Evolutionary conservation across 2,888 invertebrate genomes (phyloP).

Genomic region (Scaeva pyrastri): DNA sequence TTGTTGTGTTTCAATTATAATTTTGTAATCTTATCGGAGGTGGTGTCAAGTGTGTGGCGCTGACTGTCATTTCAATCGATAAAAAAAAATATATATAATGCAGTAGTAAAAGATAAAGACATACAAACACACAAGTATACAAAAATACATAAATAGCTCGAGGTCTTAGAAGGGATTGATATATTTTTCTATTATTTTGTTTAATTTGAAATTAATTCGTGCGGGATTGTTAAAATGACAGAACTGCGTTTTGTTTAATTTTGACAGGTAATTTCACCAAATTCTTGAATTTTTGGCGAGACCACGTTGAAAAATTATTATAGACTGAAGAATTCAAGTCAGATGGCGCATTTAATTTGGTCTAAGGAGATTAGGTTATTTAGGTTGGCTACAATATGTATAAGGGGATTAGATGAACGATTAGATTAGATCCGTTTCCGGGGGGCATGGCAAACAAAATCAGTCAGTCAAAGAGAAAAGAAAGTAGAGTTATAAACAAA

Average conservation of each 20-base stretch:
- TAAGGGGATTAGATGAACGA: background rate
- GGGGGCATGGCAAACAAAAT: constrained; percentile 20
- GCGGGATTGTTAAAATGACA: background rate
- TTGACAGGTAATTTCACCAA: background rate
- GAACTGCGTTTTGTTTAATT: background rate
- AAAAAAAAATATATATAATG: constrained; percentile 25
- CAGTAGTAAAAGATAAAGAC: constrained; percentile 24
- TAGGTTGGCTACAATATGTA: too few species aligned
- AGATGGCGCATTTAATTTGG: background rate
- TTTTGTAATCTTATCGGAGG: constrained; percentile 51
- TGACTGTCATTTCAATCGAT: constrained; percentile 52
- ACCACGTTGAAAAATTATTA: background rate
- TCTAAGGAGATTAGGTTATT: background rate
- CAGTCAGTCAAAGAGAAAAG: too few species aligned
- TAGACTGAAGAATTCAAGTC: background rate
- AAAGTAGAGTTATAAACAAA: too few species aligned
- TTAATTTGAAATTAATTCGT: constrained; percentile 6
- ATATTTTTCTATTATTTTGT: background rate
- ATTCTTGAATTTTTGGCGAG: background rate
- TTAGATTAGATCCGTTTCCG: constrained; percentile 11
- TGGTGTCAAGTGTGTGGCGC: constrained; percentile 56
- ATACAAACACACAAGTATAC: background rate
- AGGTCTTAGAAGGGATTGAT: constrained; percentile 13
- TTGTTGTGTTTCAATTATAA: constrained; percentile 7
- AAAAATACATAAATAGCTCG: background rate